Conservation (phyloP, 2,797 vertebrate genomes). For the Florisuga fusca region DNA sequence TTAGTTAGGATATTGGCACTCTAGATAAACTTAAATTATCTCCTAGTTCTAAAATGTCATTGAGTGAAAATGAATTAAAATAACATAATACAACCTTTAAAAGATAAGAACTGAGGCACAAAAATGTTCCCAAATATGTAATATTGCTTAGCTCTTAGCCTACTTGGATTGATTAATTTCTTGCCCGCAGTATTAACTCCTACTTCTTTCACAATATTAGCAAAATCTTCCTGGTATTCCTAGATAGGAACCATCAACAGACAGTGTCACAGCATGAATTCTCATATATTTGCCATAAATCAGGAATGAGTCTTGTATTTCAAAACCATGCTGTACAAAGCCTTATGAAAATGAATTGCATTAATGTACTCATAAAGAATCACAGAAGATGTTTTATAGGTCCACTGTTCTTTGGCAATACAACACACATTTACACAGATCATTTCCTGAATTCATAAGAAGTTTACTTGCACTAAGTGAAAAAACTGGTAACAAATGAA, state of each 20-base stretch:
- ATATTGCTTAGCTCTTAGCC: background rate
- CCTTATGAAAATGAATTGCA: background rate
- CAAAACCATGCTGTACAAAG: background rate
- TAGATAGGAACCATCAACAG: background rate
- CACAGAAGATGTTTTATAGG: background rate
- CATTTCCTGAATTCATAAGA: background rate
- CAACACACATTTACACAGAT: background rate
- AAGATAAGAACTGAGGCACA: background rate
- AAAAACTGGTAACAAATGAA: background rate
- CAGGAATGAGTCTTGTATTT: background rate
- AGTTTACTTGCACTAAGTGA: background rate
- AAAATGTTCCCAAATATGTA: background rate
- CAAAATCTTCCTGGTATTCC: background rate
- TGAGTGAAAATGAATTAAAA: background rate
- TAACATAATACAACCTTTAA: background rate
- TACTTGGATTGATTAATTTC: background rate
- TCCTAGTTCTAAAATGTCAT: background rate
- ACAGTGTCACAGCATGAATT: background rate
- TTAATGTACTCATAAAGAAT: background rate
- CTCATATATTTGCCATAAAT: background rate
- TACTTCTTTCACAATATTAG: background rate
- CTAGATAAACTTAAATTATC: background rate
- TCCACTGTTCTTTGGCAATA: constrained; percentile 7
- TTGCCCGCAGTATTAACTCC: background rate
- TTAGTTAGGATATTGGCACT: background rate